Evolutionary conservation across 2,113 vertebrate species (phyloP).

Genomic region (Bubo scandiacus): DNA sequence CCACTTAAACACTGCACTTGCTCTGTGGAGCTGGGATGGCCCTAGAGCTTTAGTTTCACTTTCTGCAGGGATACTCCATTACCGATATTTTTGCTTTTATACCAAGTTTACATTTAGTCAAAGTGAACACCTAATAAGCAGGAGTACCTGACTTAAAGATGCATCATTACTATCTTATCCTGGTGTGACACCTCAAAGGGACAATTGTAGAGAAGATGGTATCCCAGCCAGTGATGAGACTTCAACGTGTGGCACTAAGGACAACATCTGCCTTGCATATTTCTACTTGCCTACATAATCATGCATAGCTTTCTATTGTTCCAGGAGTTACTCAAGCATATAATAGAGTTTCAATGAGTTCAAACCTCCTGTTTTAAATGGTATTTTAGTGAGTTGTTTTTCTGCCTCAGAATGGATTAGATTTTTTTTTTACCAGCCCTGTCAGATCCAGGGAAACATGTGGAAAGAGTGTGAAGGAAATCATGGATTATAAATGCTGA

Average conservation of each 20-base stretch:
- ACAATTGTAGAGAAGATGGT: neutral
- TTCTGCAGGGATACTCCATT: neutral
- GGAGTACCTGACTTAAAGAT: neutral
- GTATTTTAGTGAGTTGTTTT: constrained; percentile 41
- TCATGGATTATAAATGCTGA: neutral
- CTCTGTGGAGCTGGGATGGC: neutral
- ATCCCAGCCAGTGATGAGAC: neutral
- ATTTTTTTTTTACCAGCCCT: neutral
- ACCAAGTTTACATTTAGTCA: neutral
- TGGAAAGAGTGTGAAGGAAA: neutral
- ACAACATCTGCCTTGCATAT: constrained; percentile 58
- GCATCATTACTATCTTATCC: neutral
- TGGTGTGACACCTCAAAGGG: neutral
- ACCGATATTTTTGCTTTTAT: neutral
- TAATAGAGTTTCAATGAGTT: constrained; percentile 63
- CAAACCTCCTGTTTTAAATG: constrained; percentile 53
- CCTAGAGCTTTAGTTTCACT: neutral
- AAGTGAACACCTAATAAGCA: neutral
- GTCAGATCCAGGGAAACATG: neutral
- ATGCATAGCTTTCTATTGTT: constrained; percentile 49
- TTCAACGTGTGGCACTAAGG: neutral
- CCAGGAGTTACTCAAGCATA: constrained; percentile 55
- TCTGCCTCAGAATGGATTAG: neutral
- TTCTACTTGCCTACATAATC: constrained; percentile 15
- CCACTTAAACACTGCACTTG: neutral